These are phyloP conservation scores for Phymorhynchus buccinoides DNA, from an alignment of 1,140 invertebrate species.

Conservation along the genomic window DNA sequence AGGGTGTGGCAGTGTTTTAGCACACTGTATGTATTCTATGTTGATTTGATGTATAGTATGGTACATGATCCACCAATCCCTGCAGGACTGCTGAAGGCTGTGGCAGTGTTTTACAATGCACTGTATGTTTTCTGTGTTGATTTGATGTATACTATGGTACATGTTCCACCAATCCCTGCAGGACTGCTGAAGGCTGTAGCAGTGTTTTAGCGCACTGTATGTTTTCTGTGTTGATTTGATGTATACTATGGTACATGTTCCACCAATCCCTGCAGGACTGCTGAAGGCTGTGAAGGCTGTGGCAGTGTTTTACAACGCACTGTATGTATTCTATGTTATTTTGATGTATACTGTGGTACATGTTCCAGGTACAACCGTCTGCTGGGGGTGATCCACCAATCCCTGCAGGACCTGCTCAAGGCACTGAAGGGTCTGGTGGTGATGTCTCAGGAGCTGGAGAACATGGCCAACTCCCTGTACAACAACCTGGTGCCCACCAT, in stretches of 20 bases:
- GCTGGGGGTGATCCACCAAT: constrained; percentile 64
- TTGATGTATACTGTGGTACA: too few relatives aligned
- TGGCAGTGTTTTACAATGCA: too few relatives aligned
- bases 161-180: constrained; percentile 65
- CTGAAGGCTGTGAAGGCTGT: constrained; percentile 73
- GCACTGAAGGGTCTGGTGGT: constrained; percentile 74
- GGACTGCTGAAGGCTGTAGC: constrained; percentile 72
- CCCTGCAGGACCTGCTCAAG: constrained; percentile 71
- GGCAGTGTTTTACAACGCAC: too few relatives aligned
- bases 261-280: constrained; percentile 67
- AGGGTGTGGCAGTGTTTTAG: too few relatives aligned
- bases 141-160: too few relatives aligned
- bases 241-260: constrained; percentile 66
- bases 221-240: too few relatives aligned
- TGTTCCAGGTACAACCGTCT: constrained; percentile 70
- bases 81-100: constrained; percentile 71
- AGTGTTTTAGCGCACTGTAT: too few relatives aligned
- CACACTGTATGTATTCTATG: too few relatives aligned
- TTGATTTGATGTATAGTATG: too few relatives aligned
- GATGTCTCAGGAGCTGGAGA: constrained; percentile 73
- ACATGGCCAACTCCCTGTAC: constrained; percentile 73
- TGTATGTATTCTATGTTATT: too few relatives aligned
- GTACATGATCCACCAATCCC: constrained; percentile 61
- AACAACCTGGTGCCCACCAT: constrained; percentile 72
- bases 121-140: too few relatives aligned